These are phyloP conservation scores for Cryptophagus acutangulus DNA, from an alignment of 2,888 invertebrate genomes.

Conservation along the genomic window DNA sequence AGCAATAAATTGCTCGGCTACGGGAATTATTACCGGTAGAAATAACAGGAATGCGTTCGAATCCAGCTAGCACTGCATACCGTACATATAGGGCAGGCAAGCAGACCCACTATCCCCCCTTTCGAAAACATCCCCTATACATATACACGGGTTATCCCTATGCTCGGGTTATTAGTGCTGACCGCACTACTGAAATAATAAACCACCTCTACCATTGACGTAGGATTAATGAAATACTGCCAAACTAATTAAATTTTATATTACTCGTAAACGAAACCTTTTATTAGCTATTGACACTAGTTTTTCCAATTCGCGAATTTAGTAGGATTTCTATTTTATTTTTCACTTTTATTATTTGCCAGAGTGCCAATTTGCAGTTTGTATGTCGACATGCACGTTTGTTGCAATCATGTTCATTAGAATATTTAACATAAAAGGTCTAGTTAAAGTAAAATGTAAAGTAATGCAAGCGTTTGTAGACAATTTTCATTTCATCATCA, in stretches of 20 bases:
- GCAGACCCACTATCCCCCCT: constrained; percentile 3
- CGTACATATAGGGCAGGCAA: constrained; percentile 9
- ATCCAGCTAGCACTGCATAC: constrained; percentile 16
- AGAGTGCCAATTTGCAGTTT: too few relatives aligned
- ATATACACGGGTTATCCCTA: constrained; percentile 14
- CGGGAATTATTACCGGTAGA: constrained; percentile 24
- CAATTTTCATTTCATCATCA: constrained; percentile 3
- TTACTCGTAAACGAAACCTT: too few relatives aligned
- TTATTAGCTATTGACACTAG: too few relatives aligned
- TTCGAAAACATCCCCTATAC: neutral
- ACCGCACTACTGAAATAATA: constrained; percentile 15
- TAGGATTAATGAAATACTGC: constrained; percentile 8
- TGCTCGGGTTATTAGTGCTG: constrained; percentile 13
- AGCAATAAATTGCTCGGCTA: constrained; percentile 21
- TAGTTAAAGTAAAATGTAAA: too few relatives aligned
- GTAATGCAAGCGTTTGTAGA: neutral
- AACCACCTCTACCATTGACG: constrained; percentile 13
- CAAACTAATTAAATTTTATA: constrained; percentile 3
- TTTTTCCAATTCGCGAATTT: too few relatives aligned
- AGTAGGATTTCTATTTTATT: too few relatives aligned
- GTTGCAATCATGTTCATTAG: too few relatives aligned
- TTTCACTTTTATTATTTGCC: too few relatives aligned
- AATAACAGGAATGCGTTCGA: constrained; percentile 23
- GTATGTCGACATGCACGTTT: too few relatives aligned
- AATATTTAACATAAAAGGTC: too few relatives aligned